phyloP scores from a whole-genome alignment of 2,797 vertebrate genomes.

The Sebastes taczanowskii region DNA sequence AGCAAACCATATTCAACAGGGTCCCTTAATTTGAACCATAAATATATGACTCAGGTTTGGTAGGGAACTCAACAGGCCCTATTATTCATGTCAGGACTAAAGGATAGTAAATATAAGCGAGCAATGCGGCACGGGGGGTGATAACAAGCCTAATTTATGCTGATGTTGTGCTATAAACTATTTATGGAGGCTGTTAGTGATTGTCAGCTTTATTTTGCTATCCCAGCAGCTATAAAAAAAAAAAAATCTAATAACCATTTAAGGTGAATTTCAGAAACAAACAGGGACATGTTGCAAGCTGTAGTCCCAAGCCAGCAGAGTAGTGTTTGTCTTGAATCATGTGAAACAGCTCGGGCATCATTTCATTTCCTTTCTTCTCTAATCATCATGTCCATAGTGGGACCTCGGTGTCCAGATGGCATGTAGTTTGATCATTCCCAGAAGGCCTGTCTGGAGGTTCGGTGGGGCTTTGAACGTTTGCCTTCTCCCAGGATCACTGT shows the following conservation, averaged over 20 bases:
- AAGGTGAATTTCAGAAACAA: constrained; percentile 56
- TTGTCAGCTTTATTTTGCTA: constrained; percentile 54
- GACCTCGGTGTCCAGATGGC: constrained; percentile 60
- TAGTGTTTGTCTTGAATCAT: constrained; percentile 15
- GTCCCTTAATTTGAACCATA: constrained; percentile 62
- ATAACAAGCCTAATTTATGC: constrained; percentile 77
- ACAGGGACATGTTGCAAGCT: constrained; percentile 28
- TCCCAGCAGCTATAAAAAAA: constrained; percentile 64
- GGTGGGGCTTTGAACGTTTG: constrained; percentile 19
- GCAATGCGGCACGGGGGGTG: constrained; percentile 32
- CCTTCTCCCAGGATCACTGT: constrained; percentile 14
- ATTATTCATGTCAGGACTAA: constrained; percentile 63
- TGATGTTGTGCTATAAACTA: constrained; percentile 74
- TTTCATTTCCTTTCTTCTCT: constrained; percentile 18
- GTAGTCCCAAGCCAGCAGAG: constrained; percentile 3
- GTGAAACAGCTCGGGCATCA: not conserved
- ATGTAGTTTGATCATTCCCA: constrained; percentile 35
- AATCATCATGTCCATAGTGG: constrained; percentile 22
- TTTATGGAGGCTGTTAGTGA: constrained; percentile 69
- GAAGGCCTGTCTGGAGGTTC: constrained; percentile 8
- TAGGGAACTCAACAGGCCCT: constrained; percentile 38
- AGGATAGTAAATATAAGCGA: constrained; percentile 62
- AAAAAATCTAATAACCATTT: constrained; percentile 43
- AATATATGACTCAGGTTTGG: constrained; percentile 60
- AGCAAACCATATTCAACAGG: constrained; percentile 31